These are phyloP conservation scores for Hipposideros armiger DNA, from an alignment of 2,113 vertebrate genomes.

Conservation along the genomic window DNA sequence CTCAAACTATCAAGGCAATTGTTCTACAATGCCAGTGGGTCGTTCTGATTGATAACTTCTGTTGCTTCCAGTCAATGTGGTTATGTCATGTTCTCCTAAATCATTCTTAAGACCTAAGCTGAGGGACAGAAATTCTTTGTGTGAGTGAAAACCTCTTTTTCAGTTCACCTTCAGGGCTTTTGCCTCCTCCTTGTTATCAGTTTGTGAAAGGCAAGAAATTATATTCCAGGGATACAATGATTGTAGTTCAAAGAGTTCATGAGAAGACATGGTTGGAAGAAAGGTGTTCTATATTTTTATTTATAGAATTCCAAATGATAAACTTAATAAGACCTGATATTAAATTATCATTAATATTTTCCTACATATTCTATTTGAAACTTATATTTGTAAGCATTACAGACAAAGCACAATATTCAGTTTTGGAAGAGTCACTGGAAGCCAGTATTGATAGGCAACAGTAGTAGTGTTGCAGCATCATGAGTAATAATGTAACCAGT, in stretches of 20 bases:
- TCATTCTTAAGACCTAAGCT: background rate
- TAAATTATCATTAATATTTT: background rate
- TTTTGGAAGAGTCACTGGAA: background rate
- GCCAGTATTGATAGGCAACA: background rate
- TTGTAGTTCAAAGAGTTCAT: background rate
- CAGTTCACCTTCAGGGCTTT: background rate
- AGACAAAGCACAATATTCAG: background rate
- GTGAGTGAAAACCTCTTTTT: background rate
- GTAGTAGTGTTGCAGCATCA: background rate
- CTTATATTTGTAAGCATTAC: background rate
- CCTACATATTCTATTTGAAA: background rate
- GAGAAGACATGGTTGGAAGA: background rate
- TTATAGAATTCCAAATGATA: background rate
- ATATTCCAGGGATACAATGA: background rate
- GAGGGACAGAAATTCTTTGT: background rate
- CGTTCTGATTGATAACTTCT: background rate
- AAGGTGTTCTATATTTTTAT: background rate
- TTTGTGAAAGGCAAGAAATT: background rate
- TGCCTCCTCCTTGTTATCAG: background rate
- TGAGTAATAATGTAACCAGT: background rate
- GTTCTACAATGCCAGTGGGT: background rate
- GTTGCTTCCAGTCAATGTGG: background rate
- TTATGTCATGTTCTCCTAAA: background rate
- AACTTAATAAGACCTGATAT: background rate
- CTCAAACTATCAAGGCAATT: background rate